Evolutionary conservation across 2,888 invertebrate genomes (phyloP), one percentile per base, ranked within the genome.

Genomic region (Agrochola circellaris): DNA sequence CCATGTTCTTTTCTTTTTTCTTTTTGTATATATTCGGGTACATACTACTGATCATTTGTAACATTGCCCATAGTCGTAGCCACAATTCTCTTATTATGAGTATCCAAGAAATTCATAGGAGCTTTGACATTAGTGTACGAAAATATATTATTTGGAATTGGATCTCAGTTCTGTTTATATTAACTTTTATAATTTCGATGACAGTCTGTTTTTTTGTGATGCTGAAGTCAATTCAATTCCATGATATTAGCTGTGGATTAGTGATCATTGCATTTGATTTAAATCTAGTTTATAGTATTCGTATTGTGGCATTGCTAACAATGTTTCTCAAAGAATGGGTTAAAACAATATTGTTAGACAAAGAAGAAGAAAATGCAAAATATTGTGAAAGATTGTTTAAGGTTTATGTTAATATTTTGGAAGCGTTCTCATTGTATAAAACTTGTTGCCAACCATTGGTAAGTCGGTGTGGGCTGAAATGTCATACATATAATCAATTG

Each of bases 401-500:
- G 6, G 9, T 66, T 8, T 76, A 75, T 26, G 1, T 34, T 56
- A 67, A 30, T 3, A 61, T 75, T 26, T 45, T 75, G n/a, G 20
- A 54, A 42, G 17, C 75, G 0, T 73, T 8, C 73, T 51, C 51
- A 42, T 23, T 51, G 8, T 42, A 30, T 51, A 26, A 26, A 30
- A 51, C 17, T 15, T 61, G 61, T 73, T 75, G 42, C 26, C 61
- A 26, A 30, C 17, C 17, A 30, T 73, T 75, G 61, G 74, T 75
- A 51, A 75, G 74, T 74, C 9, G 2, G 17, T 26, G 9, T 20
- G 15, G 38, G 13, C 13, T 13, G 20, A 23, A 30, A 66, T 65
- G 20, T 4, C 38, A 38, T 8, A 38, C 1, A 1, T 2, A 0
- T 17, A 17, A 48, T 60, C 6, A 60, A 60, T 26, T 1, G 11